Conservation (phyloP, 2,113 vertebrate genomes). For the Rhinopomastus cyanomelas region DNA sequence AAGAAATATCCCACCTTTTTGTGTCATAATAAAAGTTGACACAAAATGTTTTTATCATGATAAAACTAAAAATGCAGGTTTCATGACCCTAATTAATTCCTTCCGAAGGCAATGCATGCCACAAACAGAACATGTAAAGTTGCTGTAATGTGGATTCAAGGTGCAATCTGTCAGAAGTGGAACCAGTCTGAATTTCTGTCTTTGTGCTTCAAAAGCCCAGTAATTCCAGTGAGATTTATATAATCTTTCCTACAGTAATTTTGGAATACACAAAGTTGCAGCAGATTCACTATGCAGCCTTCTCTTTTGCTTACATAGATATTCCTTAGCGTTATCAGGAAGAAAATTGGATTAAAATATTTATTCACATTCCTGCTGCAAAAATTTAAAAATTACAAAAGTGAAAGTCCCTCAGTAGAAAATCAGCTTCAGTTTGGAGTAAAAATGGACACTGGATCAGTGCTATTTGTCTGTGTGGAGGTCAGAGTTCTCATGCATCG, state of each 20-base stretch:
- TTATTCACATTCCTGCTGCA: background rate
- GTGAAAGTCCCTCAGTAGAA: background rate
- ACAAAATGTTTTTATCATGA: background rate
- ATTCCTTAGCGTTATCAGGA: background rate
- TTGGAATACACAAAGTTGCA: background rate
- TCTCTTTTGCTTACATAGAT: background rate
- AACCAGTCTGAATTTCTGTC: background rate
- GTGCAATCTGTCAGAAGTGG: background rate
- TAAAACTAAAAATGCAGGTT: constrained; percentile 39
- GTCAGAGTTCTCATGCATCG: background rate
- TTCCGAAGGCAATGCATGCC: background rate
- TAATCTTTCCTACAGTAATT: background rate
- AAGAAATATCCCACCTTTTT: constrained; percentile 15
- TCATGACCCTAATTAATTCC: constrained; percentile 6
- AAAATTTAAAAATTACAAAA: background rate
- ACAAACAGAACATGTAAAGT: background rate
- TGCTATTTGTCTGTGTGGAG: background rate
- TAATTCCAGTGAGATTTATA: background rate
- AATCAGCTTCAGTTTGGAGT: background rate
- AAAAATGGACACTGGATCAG: background rate
- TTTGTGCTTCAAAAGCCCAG: background rate
- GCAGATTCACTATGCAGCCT: background rate
- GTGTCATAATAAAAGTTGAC: constrained; percentile 20
- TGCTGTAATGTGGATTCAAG: background rate
- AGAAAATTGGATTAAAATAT: background rate